Percentiles rank a stretch among this genome's conserved stretches.
These are phyloP conservation scores for Trissolcus brochymenae DNA, from an alignment of 2,888 invertebrate genomes.

Conservation along the genomic window DNA sequence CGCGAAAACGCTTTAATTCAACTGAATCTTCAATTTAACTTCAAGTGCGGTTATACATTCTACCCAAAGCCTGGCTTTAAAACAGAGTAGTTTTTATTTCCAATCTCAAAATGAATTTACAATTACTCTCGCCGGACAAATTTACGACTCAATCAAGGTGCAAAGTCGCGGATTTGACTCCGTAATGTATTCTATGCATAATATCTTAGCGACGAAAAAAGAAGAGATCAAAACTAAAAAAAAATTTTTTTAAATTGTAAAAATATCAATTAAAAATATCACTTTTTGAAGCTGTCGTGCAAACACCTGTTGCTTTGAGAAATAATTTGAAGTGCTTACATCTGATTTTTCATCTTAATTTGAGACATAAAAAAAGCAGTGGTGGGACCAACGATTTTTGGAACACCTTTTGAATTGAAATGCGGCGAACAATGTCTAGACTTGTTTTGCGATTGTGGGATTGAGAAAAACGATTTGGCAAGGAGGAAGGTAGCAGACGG, in stretches of 20 bases:
- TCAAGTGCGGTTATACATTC: constrained; percentile 15
- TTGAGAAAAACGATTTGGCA: too few relatives aligned
- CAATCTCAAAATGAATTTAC: constrained; percentile 15
- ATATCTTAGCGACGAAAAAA: neutral
- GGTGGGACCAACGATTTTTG: too few relatives aligned
- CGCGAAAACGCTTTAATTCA: constrained; percentile 14
- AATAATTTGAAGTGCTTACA: constrained; percentile 27
- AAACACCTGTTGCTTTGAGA: constrained; percentile 33
- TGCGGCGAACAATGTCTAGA: too few relatives aligned
- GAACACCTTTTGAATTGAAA: too few relatives aligned
- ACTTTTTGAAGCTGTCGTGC: constrained; percentile 15
- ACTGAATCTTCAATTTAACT: constrained; percentile 20
- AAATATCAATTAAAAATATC: neutral
- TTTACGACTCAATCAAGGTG: constrained; percentile 7
- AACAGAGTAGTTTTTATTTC: constrained; percentile 11
- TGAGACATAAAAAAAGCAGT: neutral
- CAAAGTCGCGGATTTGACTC: neutral
- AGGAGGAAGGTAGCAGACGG: too few relatives aligned
- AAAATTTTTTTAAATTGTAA: too few relatives aligned
- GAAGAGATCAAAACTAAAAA: too few relatives aligned
- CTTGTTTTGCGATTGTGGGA: too few relatives aligned
- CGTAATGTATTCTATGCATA: too few relatives aligned
- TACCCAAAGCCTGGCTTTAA: constrained; percentile 13
- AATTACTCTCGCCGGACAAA: constrained; percentile 5
- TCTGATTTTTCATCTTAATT: constrained; percentile 31